Conservation (phyloP, 2,797 vertebrate species). For the Crenuchus spilurus region DNA sequence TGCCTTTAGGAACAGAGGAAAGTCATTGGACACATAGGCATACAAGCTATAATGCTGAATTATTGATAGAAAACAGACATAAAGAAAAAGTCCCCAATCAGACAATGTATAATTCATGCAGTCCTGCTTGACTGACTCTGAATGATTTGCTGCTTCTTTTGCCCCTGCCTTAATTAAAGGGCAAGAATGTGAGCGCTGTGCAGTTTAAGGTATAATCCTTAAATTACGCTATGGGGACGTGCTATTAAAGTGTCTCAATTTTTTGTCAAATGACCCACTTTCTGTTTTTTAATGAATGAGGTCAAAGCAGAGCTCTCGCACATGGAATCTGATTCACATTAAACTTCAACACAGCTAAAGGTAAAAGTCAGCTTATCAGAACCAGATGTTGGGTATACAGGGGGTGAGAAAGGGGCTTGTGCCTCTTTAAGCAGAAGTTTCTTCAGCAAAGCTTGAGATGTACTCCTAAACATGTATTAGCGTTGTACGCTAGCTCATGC, state of each 20-base stretch:
- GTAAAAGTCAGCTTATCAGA: constrained; percentile 48
- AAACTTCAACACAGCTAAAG: constrained; percentile 45
- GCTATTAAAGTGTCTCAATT: constrained; percentile 54
- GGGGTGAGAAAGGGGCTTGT: not conserved
- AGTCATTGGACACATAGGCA: constrained; percentile 25
- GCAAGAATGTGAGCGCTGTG: constrained; percentile 43
- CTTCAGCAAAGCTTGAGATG: not conserved
- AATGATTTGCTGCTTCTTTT: constrained; percentile 47
- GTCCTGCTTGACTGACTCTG: constrained; percentile 25
- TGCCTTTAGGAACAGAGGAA: constrained; percentile 19
- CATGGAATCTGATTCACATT: constrained; percentile 52
- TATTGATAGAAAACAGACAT: constrained; percentile 57
- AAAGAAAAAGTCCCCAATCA: constrained; percentile 52
- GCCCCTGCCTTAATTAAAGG: constrained; percentile 57
- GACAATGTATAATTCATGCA: constrained; percentile 60
- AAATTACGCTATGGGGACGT: constrained; percentile 51
- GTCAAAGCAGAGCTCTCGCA: constrained; percentile 34
- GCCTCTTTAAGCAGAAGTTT: not conserved
- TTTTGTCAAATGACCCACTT: constrained; percentile 49
- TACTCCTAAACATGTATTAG: too few species aligned
- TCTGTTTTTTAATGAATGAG: constrained; percentile 43
- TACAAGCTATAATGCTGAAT: constrained; percentile 58
- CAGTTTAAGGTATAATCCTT: constrained; percentile 57
- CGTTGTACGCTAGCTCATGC: not conserved
- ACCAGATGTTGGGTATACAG: constrained; percentile 50